phyloP scores from a whole-genome alignment of 2,888 invertebrate genomes.

The Eristalinus sepulchralis region DNA sequence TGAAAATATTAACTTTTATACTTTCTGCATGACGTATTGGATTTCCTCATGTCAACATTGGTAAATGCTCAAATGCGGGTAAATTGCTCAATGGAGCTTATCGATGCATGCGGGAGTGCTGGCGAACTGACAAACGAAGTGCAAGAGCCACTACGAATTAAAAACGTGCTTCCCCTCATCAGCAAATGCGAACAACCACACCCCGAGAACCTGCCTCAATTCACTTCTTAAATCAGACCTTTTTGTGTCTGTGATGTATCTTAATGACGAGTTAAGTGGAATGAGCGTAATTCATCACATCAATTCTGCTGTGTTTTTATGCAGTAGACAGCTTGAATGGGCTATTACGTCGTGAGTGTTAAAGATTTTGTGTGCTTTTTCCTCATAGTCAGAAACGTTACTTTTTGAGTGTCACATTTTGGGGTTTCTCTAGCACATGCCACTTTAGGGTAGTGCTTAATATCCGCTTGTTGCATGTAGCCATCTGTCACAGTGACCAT shows the following conservation, averaged over 20 bases:
- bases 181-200: background rate
- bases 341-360: background rate
- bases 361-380: background rate
- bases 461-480: background rate
- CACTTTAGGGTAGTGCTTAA: background rate
- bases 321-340: background rate
- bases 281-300: background rate
- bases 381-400: too few species aligned
- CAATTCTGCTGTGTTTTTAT: background rate
- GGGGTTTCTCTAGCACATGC: background rate
- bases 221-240: background rate
- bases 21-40: background rate
- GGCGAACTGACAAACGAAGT: background rate
- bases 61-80: constrained; percentile 4
- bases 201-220: background rate
- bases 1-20: background rate
- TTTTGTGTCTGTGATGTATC: background rate
- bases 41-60: background rate
- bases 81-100: constrained; percentile 11
- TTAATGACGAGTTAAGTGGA: background rate
- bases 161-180: background rate
- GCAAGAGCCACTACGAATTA: background rate
- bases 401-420: background rate
- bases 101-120: background rate
- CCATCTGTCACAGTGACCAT: background rate